A percentile compares a stretch with the other conserved stretches of the same genome.
Evolutionary conservation across 2,797 vertebrate genomes (phyloP).

Genomic region (Rhinoraja longicauda): DNA sequence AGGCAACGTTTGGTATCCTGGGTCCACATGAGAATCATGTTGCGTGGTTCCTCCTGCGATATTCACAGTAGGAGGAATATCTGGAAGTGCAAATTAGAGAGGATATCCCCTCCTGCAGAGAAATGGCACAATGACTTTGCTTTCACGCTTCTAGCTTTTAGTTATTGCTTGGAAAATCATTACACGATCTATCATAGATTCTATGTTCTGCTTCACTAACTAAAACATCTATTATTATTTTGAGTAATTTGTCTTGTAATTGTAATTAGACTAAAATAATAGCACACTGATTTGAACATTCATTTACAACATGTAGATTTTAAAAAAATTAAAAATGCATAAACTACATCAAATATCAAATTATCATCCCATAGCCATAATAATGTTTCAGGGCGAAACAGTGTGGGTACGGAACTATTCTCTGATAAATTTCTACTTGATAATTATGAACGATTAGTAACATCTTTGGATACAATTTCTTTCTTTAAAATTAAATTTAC

Average conservation of each 20-base stretch:
- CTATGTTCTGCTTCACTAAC: background rate
- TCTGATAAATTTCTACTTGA: background rate
- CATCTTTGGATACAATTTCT: background rate
- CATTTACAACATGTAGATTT: background rate
- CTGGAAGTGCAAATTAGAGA: background rate
- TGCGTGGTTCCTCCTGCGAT: background rate
- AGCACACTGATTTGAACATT: background rate
- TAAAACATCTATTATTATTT: background rate
- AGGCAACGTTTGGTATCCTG: background rate
- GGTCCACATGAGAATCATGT: background rate
- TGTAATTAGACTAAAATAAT: conserved; percentile 23
- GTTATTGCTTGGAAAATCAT: background rate
- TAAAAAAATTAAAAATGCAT: background rate
- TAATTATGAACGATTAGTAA: background rate
- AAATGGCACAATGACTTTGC: background rate
- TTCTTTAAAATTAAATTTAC: background rate
- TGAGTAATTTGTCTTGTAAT: background rate
- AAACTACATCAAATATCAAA: no score
- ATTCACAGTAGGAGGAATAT: background rate
- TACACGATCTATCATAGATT: background rate
- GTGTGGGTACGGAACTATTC: background rate
- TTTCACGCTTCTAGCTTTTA: background rate
- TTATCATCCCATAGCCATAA: background rate
- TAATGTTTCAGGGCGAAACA: background rate
- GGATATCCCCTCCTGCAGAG: conserved; percentile 2